These are phyloP conservation scores for Lycophotia porphyrea DNA, from an alignment of 2,888 invertebrate species.

Conservation along the genomic window DNA sequence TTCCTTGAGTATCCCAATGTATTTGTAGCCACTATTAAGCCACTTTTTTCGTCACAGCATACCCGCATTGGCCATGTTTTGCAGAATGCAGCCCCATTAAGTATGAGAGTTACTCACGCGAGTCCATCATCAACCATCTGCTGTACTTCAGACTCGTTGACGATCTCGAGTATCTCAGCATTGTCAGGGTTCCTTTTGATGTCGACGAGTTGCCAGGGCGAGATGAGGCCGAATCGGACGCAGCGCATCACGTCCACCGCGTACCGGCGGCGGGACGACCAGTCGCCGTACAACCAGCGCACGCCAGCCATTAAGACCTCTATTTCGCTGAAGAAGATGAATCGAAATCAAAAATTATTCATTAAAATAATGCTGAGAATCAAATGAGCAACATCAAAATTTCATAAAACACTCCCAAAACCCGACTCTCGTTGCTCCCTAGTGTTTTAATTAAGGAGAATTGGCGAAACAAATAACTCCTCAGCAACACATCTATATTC, in stretches of 20 bases:
- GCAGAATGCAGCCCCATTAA: not conserved
- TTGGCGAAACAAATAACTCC: not conserved
- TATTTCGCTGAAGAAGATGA: constrained; percentile 88
- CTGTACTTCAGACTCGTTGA: constrained; percentile 92
- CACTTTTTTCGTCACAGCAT: not conserved
- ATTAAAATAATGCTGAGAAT: not conserved
- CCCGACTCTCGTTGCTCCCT: not conserved
- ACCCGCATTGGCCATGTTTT: not conserved
- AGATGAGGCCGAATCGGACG: constrained; percentile 94
- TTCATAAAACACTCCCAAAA: not conserved
- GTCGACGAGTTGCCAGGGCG: constrained; percentile 95
- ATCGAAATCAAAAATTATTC: not conserved
- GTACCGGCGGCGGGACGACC: constrained; percentile 90
- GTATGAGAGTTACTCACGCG: constrained; percentile 89
- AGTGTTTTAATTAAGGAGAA: no score
- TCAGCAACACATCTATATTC: not conserved
- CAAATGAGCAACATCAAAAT: not conserved
- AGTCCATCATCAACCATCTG: constrained; percentile 95
- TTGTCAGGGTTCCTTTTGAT: constrained; percentile 94
- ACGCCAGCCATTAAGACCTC: constrained; percentile 95
- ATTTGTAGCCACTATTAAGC: not conserved
- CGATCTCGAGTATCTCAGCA: constrained; percentile 92
- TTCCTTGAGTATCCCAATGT: not conserved
- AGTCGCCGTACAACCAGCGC: constrained; percentile 94
- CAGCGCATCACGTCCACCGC: constrained; percentile 92